phyloP scores from a whole-genome alignment of 2,113 vertebrate genomes.

The Tachycineta bicolor region DNA sequence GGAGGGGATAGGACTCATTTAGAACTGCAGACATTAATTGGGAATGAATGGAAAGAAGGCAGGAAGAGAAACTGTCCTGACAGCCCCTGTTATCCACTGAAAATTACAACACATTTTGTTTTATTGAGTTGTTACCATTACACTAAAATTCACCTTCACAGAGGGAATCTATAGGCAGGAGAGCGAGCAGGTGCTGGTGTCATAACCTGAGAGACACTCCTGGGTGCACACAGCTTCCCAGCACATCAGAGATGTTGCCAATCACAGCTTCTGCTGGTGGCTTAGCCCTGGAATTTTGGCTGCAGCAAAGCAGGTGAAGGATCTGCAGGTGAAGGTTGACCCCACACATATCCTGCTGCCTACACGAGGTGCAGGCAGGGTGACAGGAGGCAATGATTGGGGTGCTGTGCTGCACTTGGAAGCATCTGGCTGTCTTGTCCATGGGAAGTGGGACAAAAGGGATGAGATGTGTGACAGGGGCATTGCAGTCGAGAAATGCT shows the following conservation, averaged over 20 bases:
- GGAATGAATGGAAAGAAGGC: neutral
- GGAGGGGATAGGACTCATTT: neutral
- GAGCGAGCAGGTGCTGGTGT: neutral
- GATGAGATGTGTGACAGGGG: accelerated
- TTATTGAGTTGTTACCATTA: neutral
- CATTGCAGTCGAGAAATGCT: neutral
- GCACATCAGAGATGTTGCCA: neutral
- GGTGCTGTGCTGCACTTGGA: neutral
- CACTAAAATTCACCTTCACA: neutral
- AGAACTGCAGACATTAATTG: neutral
- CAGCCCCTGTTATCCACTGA: neutral
- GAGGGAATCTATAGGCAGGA: neutral
- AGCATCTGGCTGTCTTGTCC: neutral
- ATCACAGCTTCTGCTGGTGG: neutral
- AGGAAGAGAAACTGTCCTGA: neutral
- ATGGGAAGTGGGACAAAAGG: neutral
- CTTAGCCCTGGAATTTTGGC: accelerated
- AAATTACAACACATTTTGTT: neutral
- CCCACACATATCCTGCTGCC: accelerated
- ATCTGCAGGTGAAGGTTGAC: neutral
- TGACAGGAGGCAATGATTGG: neutral
- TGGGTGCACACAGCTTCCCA: neutral
- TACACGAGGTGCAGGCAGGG: neutral
- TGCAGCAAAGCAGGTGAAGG: neutral
- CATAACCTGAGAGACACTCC: neutral